Evolutionary conservation across 2,888 invertebrate species (phyloP).

Genomic region (Tethea ocularis): DNA sequence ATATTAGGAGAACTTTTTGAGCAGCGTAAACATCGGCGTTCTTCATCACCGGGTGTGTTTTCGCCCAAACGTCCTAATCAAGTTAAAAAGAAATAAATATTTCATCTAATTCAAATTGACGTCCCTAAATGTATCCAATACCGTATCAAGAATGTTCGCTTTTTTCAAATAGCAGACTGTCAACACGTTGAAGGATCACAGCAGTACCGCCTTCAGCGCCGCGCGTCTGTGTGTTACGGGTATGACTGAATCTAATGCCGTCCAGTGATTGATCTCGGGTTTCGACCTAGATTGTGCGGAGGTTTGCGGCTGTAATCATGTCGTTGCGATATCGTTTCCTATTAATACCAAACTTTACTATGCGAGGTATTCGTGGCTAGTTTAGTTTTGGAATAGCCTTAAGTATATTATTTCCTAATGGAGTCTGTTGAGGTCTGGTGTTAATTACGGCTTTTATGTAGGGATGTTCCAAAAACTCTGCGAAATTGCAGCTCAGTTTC

Average conservation of each 20-base stretch:
- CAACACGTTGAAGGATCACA: not conserved
- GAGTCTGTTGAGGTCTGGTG: not conserved
- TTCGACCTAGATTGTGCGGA: not conserved
- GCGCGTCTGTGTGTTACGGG: not conserved
- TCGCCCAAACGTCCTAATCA: too few species aligned
- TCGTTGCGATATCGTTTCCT: conserved; percentile 2
- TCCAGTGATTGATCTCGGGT: conserved; percentile 1
- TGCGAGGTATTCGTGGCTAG: not conserved
- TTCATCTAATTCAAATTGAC: too few species aligned
- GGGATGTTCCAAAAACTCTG: not conserved
- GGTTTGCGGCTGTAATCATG: not conserved
- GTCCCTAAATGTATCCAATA: not conserved
- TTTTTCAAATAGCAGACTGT: not conserved
- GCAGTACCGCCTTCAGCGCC: not conserved
- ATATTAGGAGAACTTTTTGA: too few species aligned
- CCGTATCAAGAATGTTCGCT: not conserved
- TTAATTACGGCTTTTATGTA: not conserved
- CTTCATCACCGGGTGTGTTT: too few species aligned
- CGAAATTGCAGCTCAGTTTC: too few species aligned
- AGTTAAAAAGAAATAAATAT: too few species aligned
- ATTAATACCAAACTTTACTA: not conserved
- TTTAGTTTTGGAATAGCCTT: not conserved
- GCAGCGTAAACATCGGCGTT: too few species aligned
- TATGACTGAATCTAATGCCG: not conserved
- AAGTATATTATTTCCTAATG: not conserved